phyloP scores from a whole-genome alignment of 2,888 invertebrate genomes.

The Sussaba pulchella region DNA sequence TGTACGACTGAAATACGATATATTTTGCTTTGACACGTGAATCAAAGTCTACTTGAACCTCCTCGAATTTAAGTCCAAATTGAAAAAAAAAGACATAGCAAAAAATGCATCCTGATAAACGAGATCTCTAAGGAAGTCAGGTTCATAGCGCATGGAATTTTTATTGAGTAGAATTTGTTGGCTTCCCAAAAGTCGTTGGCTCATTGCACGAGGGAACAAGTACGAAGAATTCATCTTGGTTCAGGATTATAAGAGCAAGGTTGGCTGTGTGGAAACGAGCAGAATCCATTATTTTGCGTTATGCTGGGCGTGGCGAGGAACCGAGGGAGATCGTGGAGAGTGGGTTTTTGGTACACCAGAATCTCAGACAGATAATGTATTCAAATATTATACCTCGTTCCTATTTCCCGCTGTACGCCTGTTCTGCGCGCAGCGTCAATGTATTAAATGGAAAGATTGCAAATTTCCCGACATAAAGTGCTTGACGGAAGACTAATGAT shows the following conservation, averaged over 20 bases:
- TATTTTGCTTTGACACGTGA: constrained; percentile 12
- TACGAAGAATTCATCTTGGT: constrained; percentile 14
- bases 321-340: constrained; percentile 15
- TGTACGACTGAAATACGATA: constrained; percentile 48
- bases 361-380: constrained; percentile 78
- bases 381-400: constrained; percentile 81
- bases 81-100: too few relatives aligned
- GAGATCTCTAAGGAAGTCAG: constrained; percentile 4
- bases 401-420: constrained; percentile 47
- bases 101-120: too few relatives aligned
- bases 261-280: constrained; percentile 49
- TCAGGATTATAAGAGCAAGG: constrained; percentile 40
- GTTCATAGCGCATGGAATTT: constrained; percentile 47
- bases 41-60: background rate
- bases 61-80: constrained; percentile 3
- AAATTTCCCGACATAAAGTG: constrained; percentile 84
- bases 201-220: constrained; percentile 63
- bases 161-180: constrained; percentile 31
- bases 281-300: constrained; percentile 74
- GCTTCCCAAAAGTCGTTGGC: constrained; percentile 54
- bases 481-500: constrained; percentile 83
- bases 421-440: constrained; percentile 76
- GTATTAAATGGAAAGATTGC: constrained; percentile 85
- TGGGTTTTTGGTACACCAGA: constrained; percentile 59
- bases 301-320: constrained; percentile 63